A percentile compares a stretch with the other conserved stretches of the same genome.
Evolutionary conservation across 1,140 invertebrate species (phyloP).

Genomic region (Aricia agestis): DNA sequence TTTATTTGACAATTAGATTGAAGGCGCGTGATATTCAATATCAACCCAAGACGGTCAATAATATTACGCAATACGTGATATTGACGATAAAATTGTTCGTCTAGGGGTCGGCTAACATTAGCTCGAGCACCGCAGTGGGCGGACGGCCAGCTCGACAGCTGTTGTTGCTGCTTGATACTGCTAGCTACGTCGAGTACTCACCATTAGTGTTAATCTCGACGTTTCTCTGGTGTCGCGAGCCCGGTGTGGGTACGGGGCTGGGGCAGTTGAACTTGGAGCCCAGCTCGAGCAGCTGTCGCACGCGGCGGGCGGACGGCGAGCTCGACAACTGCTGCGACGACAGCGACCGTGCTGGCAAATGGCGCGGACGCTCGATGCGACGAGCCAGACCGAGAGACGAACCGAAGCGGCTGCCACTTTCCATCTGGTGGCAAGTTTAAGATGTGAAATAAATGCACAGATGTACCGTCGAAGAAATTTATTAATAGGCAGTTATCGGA

Average conservation of each 20-base stretch:
- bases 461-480: too few relatives aligned
- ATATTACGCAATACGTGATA: too few relatives aligned
- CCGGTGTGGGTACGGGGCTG: slow-evolving; percentile 83
- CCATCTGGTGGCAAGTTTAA: slow-evolving; percentile 71
- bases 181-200: slow-evolving; percentile 34
- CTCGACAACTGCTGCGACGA: slow-evolving; percentile 81
- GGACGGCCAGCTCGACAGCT: slow-evolving; percentile 80
- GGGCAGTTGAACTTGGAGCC: slow-evolving; percentile 77
- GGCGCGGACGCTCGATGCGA: slow-evolving; percentile 67
- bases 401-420: slow-evolving; percentile 74
- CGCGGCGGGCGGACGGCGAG: slow-evolving; percentile 84
- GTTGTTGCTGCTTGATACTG: slow-evolving; percentile 55
- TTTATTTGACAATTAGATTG: too few relatives aligned
- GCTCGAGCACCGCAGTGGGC: slow-evolving; percentile 86
- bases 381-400: slow-evolving; percentile 77
- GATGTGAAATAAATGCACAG: too few relatives aligned
- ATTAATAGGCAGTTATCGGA: too few relatives aligned
- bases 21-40: too few relatives aligned
- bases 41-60: too few relatives aligned
- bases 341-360: slow-evolving; percentile 79
- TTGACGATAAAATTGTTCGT: too few relatives aligned
- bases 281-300: slow-evolving; percentile 87
- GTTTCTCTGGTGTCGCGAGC: slow-evolving; percentile 85
- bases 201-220: slow-evolving; percentile 92
- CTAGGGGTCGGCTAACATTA: slow-evolving; percentile 39